Conservation (phyloP, 2,113 vertebrate species). For the Oncorhynchus mykiss region DNA sequence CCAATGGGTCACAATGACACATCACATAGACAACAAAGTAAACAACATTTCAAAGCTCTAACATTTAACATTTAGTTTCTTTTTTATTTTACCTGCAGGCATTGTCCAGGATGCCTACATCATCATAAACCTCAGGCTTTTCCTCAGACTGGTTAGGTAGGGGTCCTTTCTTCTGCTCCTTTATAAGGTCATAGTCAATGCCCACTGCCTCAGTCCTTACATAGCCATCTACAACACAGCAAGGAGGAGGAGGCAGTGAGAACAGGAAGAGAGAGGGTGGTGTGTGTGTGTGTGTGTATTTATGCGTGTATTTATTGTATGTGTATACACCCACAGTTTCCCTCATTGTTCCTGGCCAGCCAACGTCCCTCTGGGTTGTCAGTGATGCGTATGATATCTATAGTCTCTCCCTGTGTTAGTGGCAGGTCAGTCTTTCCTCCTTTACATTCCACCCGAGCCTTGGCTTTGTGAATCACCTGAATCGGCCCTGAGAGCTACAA, state of each 20-base stretch:
- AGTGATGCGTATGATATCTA: conserved; percentile 79
- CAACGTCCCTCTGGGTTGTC: conserved; percentile 83
- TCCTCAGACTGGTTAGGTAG: conserved; percentile 15
- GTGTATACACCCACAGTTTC: conserved; percentile 69
- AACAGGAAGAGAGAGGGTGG: background rate
- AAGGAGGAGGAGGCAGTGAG: background rate
- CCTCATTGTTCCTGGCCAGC: conserved; percentile 75
- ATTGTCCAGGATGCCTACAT: conserved; percentile 53
- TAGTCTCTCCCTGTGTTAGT: conserved; percentile 74
- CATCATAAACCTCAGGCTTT: conserved; percentile 77
- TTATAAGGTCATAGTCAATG: conserved; percentile 75
- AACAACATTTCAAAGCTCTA: too few relatives aligned
- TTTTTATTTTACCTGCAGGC: conserved; percentile 60
- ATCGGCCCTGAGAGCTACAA: conserved; percentile 71
- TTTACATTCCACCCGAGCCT: conserved; percentile 71
- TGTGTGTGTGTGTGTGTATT: background rate
- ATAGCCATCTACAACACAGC: conserved; percentile 76
- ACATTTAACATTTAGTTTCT: too few relatives aligned
- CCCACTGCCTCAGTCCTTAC: conserved; percentile 77
- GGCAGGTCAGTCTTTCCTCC: conserved; percentile 78
- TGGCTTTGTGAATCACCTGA: conserved; percentile 74
- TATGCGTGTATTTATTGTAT: conserved; percentile 38
- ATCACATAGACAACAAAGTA: too few relatives aligned
- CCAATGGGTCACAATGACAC: too few relatives aligned
- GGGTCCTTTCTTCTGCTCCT: conserved; percentile 33